Conservation (phyloP, 2,888 invertebrate species). For the Ornithoptera alexandrae region DNA sequence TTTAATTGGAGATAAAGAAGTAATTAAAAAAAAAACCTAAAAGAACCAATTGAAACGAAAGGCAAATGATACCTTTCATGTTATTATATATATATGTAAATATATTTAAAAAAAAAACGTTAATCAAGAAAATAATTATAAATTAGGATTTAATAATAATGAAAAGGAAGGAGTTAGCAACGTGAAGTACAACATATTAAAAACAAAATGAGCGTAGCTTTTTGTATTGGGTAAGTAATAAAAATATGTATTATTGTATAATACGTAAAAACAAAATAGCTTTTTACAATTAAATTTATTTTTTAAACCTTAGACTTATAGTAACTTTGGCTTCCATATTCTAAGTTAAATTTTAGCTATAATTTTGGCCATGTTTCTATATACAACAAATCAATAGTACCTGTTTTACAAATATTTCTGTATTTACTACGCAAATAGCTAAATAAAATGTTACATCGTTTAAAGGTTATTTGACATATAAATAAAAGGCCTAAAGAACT, state of each 20-base stretch:
- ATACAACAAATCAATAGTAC: slow-evolving; percentile 5
- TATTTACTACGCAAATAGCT: slow-evolving; percentile 1
- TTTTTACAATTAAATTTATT: slow-evolving; percentile 18
- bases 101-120: too few relatives aligned
- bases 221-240: too few relatives aligned
- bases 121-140: too few relatives aligned
- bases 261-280: neutral
- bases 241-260: neutral
- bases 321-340: slow-evolving; percentile 27
- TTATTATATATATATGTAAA: too few relatives aligned
- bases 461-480: neutral
- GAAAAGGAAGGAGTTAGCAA: too few relatives aligned
- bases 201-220: too few relatives aligned
- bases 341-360: slow-evolving; percentile 10
- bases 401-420: slow-evolving; percentile 5
- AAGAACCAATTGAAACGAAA: too few relatives aligned
- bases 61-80: too few relatives aligned
- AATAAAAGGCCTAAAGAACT: neutral
- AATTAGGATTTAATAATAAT: too few relatives aligned
- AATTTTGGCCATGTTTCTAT: slow-evolving; percentile 9
- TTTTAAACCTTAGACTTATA: slow-evolving; percentile 22
- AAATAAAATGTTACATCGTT: neutral
- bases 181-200: too few relatives aligned
- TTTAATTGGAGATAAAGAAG: too few relatives aligned
- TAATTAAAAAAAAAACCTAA: too few relatives aligned